Evolutionary conservation across 2,888 invertebrate genomes (phyloP), one percentile per base, ranked within the genome.

Genomic region (Lasiommata megera): DNA sequence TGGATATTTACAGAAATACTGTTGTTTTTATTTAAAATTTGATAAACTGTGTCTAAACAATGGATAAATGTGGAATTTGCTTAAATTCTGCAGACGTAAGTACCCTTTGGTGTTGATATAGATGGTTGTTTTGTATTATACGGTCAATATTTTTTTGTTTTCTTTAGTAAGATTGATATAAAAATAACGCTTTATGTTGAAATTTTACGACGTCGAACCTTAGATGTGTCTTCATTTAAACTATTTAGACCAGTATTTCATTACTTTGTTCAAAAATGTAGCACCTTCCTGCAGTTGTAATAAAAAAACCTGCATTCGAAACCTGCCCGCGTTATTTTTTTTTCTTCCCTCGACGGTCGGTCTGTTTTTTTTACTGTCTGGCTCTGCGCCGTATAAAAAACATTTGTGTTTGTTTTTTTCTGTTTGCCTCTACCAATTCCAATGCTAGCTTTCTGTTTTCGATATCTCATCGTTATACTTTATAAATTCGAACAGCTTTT

Each of bases 251-350:
- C 55, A 58, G 23, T 34, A 48, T 52, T 44, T 50, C 54, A 56
- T 43, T 54, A 17, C 36, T 18, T 31, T 48, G 48, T 52, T 67
- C 70, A 73, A 71, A 60, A 60, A 63, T 60, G 64, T 60, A 63
- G 56, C 59, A 61, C 61, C 52, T 68, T 68, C 64, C 58, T 69
- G 64, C 67, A 67, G 67, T 68, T 66, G 69, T 71, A 77, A 77
- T 78, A 82, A 86, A 80, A 51, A 81, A 80, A 78, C 77, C 75
- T 70, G 82, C 77, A 80, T 83, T 82, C 80, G 80, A 85, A 88
- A 88, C 88, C 86, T 82, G 88, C 88, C 86, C 84, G 88, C 86
- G 80, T 70, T 81, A 82, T 85, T 87, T 88, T 89, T 86, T 85
- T 84, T 79, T 73, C 75, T 77, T 74, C 74, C 68, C 65, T 71